phyloP scores from a whole-genome alignment of 2,113 vertebrate species.

The Epinephelus fuscoguttatus region DNA sequence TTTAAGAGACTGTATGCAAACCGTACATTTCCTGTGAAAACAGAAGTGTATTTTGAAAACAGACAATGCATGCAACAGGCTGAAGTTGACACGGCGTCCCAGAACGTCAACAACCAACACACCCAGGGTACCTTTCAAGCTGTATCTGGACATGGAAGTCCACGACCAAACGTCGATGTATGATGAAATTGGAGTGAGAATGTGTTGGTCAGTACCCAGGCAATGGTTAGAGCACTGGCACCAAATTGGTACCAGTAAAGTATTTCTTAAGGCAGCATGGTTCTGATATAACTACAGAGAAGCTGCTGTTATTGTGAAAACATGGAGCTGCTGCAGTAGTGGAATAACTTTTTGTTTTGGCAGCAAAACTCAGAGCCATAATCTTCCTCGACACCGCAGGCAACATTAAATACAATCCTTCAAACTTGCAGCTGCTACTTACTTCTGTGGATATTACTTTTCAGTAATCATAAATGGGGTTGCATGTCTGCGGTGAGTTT shows the following conservation, averaged over 20 bases:
- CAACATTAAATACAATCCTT: constrained; percentile 7
- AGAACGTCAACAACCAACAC: too few species aligned
- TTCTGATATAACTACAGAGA: background rate
- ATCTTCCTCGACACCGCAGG: constrained; percentile 5
- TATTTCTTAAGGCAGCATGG: background rate
- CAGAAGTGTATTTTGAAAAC: too few species aligned
- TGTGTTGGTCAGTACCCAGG: too few species aligned
- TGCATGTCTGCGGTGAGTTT: background rate
- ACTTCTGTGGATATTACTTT: constrained; percentile 19
- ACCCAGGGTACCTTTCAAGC: too few species aligned
- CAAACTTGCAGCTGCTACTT: constrained; percentile 33
- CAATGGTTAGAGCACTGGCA: background rate
- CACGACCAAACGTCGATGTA: too few species aligned
- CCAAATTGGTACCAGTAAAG: background rate
- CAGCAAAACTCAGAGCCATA: background rate
- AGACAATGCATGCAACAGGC: too few species aligned
- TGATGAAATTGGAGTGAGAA: too few species aligned
- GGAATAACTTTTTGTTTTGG: constrained; percentile 18
- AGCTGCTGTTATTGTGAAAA: background rate
- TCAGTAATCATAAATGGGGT: background rate
- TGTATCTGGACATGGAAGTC: too few species aligned
- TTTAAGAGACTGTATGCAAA: too few species aligned
- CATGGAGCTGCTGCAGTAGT: background rate
- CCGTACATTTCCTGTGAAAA: too few species aligned
- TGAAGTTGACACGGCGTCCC: too few species aligned